These are phyloP conservation scores for Scrobipalpa atriplicella DNA, from an alignment of 2,888 invertebrate genomes.

Conservation along the genomic window DNA sequence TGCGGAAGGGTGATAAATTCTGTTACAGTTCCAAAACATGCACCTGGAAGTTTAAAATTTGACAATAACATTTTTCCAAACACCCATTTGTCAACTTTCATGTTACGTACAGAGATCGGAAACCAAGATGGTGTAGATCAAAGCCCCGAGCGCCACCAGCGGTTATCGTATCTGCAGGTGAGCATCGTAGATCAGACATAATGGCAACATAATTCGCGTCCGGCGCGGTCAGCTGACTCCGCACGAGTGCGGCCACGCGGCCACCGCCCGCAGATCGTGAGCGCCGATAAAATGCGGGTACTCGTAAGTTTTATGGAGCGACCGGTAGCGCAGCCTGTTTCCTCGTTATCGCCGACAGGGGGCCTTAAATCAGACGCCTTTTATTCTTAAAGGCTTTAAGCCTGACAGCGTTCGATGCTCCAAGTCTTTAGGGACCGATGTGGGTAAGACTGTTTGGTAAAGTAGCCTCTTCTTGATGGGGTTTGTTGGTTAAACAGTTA, in stretches of 20 bases:
- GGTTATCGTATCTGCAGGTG: constrained; percentile 56
- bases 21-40: too few relatives aligned
- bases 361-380: constrained; percentile 73
- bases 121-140: constrained; percentile 36
- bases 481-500: constrained; percentile 40
- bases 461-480: constrained; percentile 44
- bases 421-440: constrained; percentile 46
- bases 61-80: too few relatives aligned
- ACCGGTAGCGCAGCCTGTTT: constrained; percentile 67
- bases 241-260: constrained; percentile 51
- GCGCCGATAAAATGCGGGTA: constrained; percentile 68
- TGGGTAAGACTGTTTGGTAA: constrained; percentile 45
- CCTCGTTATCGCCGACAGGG: constrained; percentile 73
- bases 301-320: constrained; percentile 72
- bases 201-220: constrained; percentile 69
- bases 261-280: constrained; percentile 68
- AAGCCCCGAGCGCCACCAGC: constrained; percentile 37
- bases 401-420: constrained; percentile 53
- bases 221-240: constrained; percentile 63
- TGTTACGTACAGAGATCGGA: not conserved
- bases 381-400: constrained; percentile 69
- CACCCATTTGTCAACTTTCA: too few relatives aligned
- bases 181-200: constrained; percentile 60
- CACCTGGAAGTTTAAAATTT: too few relatives aligned
- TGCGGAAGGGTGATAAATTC: too few relatives aligned